Evolutionary conservation across 2,797 vertebrate species (phyloP), one percentile per base, ranked within the genome.

Genomic region (Prunella strophiata): DNA sequence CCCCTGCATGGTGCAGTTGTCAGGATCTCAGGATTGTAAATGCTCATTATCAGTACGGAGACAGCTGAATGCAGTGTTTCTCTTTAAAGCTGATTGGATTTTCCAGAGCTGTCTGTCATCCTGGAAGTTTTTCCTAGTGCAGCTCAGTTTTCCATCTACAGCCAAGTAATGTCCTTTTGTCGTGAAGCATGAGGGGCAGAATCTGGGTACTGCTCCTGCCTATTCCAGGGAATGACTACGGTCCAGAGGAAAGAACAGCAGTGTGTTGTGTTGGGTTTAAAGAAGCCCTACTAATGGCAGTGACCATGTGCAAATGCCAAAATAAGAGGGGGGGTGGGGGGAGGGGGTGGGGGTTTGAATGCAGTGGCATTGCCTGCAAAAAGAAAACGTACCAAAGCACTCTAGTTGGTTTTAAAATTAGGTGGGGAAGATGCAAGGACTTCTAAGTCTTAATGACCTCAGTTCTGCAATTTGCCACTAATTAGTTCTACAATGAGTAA

Each of bases 61-160:
- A 88, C 87, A 93, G 72, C 87, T 87, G 62, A 82, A 90, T 42
- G 85, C 74, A 63, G 45, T 51, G 77, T 74, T 96, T 89, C 89
- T 83, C 72, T 90, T 88, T 89, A 94, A 93, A 94, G 75, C 62
- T 85, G 82, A 87, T 92, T 87, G 81, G 65, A 93, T 93, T 96
- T 95, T 86, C 78, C 90, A 88, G 77, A 87, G 83, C 72, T 94
- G 68, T 50, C 81, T 93, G 67, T 92, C 50, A 75, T 94, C 30
- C 90, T 79, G 36, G 34, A 72, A 79, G 27, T 67, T 88, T 71
- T 84, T 71, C 57, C 43, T 38, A 34, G 42, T 8, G 63, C 42
- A 67, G 57, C 61, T 88, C 51, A 32, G 19, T 88, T 91, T 84
- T 79, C 72, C 68, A 11, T 59, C 17, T 16, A 21, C 30, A 45